Evolutionary conservation across 2,797 vertebrate species (phyloP), one percentile per base, ranked within the genome.

Genomic region (Selene dorsalis): DNA sequence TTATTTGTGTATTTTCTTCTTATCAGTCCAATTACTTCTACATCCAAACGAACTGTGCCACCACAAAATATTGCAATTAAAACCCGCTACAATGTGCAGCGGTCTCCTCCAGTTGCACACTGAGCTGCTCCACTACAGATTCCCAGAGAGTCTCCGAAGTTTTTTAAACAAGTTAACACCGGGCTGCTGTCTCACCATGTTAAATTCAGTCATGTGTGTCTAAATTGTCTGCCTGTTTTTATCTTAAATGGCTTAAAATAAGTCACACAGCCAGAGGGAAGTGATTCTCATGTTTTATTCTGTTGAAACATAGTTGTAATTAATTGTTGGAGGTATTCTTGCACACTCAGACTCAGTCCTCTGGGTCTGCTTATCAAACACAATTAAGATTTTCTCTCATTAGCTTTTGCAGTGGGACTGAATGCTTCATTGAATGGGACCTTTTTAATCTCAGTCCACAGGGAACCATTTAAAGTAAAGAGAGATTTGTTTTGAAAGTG

Each of bases 311-410:
- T 61, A 67, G 69, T 88, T 91, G 32, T 35, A 91, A 92, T 89
- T 90, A 85, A 90, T 87, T 90, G 78, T 83, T 80, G 8, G 1
- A 77, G 67, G 74, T 87, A 79, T 88, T 90, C 60, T 60, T 72
- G 53, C 78, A 56, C 77, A 79, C 73, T 84, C 77, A 69, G 35
- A 75, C 82, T 70, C 64, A 53, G 73, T 91, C 91, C 89, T 84
- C 16, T 65, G 86, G 87, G 87, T 80, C 72, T 6, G 50, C 80
- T 75, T 85, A 85, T 88, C 82, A 88, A 89, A 89, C 77, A 80
- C 86, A 84, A 85, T 88, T 88, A 88, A 67, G 75, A 87, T 17
- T 82, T 85, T 77, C 73, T 84, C 83, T 90, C 78, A 88, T 90
- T 89, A 88, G 80, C 80, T 70, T 76, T 65, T 80, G 83, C 58